Conservation (phyloP, 2,888 invertebrate genomes). For the Lithophane semibrunnea region DNA sequence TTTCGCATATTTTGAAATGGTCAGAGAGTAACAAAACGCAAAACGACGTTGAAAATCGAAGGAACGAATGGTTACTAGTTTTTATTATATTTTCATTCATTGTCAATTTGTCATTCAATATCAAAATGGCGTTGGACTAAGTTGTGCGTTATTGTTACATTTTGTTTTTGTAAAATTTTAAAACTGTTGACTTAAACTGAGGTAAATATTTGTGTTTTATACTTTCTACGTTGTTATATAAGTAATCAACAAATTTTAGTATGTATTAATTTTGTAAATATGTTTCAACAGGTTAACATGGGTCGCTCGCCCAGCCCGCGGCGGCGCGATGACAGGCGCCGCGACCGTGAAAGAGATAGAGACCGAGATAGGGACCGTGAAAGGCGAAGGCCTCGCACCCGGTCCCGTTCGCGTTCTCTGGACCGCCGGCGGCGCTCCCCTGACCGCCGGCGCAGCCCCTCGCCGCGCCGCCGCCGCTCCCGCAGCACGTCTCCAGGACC, state of each 20-base stretch:
- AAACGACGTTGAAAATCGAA: constrained; percentile 51
- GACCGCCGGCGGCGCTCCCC: constrained; percentile 86
- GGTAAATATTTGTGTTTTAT: constrained; percentile 73
- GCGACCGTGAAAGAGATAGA: constrained; percentile 70
- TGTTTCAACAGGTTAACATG: constrained; percentile 77
- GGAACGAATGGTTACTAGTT: constrained; percentile 10
- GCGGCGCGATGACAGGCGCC: constrained; percentile 84
- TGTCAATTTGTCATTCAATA: constrained; percentile 55
- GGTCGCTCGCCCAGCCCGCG: constrained; percentile 89
- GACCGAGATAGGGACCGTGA: constrained; percentile 86
- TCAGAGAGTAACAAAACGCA: constrained; percentile 67
- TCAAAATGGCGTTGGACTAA: constrained; percentile 87
- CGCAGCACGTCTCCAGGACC: constrained; percentile 82
- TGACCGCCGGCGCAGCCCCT: constrained; percentile 79
- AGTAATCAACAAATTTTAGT: not conserved
- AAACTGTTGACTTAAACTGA: constrained; percentile 82
- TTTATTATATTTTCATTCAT: too few species aligned
- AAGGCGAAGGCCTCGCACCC: constrained; percentile 82
- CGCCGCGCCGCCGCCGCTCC: constrained; percentile 79
- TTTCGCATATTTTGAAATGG: not conserved
- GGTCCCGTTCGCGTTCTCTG: constrained; percentile 85
- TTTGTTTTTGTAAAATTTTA: constrained; percentile 84
- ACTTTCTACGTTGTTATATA: not conserved
- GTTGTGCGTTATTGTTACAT: constrained; percentile 82
- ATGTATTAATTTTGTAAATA: constrained; percentile 31